Evolutionary conservation across 2,797 vertebrate species (phyloP).

Genomic region (Lophius americanus): DNA sequence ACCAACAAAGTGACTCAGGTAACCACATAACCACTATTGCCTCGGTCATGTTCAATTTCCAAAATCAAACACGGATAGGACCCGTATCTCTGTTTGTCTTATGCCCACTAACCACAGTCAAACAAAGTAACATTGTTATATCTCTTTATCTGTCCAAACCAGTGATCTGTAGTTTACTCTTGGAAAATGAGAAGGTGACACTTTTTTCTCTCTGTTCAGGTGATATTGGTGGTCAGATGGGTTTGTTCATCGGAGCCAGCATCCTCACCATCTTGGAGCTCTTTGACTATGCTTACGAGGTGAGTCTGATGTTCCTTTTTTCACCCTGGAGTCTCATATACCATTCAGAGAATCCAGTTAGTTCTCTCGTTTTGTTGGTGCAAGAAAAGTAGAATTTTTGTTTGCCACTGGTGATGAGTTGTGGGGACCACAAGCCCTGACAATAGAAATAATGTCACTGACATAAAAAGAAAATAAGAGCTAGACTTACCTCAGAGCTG

Average conservation of each 20-base stretch:
- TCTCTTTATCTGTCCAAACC: too few relatives aligned
- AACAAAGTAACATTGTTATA: too few relatives aligned
- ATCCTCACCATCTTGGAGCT: conserved; percentile 98
- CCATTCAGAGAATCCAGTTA: conserved; percentile 1
- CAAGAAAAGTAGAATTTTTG: background rate
- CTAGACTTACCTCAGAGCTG: conserved; percentile 20
- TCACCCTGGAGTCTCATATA: background rate
- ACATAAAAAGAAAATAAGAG: conserved; percentile 34
- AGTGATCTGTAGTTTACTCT: too few relatives aligned
- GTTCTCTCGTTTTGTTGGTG: conserved; percentile 1
- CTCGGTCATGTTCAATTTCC: too few relatives aligned
- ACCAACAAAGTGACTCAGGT: too few relatives aligned
- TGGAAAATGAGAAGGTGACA: too few relatives aligned
- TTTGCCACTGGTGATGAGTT: background rate
- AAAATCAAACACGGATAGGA: too few relatives aligned
- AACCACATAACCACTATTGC: too few relatives aligned
- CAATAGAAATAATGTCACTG: conserved; percentile 30
- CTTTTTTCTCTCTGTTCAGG: conserved; percentile 71
- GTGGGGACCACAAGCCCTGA: background rate
- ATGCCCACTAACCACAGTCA: too few relatives aligned
- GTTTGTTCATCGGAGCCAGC: conserved; percentile 96
- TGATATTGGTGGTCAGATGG: conserved; percentile 98
- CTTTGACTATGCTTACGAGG: conserved; percentile 97
- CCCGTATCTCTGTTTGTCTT: too few relatives aligned
- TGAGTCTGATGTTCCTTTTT: conserved; percentile 56